Evolutionary conservation across 2,797 vertebrate genomes (phyloP).

Genomic region (Varecia variegata): DNA sequence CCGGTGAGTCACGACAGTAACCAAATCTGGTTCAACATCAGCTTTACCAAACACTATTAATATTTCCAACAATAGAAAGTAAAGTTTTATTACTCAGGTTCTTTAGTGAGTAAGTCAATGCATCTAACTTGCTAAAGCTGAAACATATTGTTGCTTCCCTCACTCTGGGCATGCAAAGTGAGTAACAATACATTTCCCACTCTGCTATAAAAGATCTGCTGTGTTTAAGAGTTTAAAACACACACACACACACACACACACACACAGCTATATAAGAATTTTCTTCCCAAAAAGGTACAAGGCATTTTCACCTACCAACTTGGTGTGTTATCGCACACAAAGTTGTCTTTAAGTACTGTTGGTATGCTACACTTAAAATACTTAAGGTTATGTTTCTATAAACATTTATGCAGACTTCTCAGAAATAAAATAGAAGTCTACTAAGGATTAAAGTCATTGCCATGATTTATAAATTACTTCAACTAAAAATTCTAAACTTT

Average conservation of each 20-base stretch:
- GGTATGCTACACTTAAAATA: slow-evolving; percentile 80
- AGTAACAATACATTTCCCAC: neutral
- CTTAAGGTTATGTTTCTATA: slow-evolving; percentile 78
- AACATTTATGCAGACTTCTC: slow-evolving; percentile 80
- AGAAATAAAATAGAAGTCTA: slow-evolving; percentile 73
- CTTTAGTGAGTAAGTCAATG: neutral
- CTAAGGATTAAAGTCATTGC: slow-evolving; percentile 9
- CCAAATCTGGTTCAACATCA: slow-evolving; percentile 53
- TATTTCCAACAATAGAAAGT: slow-evolving; percentile 53
- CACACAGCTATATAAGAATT: neutral
- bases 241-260: neutral
- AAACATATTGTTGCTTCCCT: slow-evolving; percentile 40
- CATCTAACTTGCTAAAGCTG: neutral
- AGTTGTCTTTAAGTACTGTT: slow-evolving; percentile 76
- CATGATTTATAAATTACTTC: slow-evolving; percentile 30
- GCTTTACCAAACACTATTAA: slow-evolving; percentile 64
- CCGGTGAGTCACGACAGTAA: slow-evolving; percentile 62
- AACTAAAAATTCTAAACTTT: slow-evolving; percentile 26
- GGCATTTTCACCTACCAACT: slow-evolving; percentile 73
- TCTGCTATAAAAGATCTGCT: neutral
- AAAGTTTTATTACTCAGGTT: neutral
- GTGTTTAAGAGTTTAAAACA: neutral
- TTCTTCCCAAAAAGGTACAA: slow-evolving; percentile 32
- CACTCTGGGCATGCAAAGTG: slow-evolving; percentile 1
- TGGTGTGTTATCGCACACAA: slow-evolving; percentile 66